A percentile compares a stretch with the other conserved stretches of the same genome.
Conservation (phyloP, 1,140 invertebrate species). For the Caenorhabditis latens region DNA sequence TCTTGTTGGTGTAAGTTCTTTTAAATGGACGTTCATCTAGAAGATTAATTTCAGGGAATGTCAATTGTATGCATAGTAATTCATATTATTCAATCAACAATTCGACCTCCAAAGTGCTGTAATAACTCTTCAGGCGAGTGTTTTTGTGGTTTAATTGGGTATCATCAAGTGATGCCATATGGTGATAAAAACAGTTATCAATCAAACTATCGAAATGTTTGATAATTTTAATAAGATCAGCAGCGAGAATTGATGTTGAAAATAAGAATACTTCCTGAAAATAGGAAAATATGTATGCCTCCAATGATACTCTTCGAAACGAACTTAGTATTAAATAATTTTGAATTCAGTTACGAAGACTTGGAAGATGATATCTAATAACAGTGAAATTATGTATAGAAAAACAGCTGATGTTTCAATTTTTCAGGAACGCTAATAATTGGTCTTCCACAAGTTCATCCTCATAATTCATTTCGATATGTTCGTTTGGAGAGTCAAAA, state of each 20-base stretch:
- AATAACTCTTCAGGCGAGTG: conserved; percentile 12
- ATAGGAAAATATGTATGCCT: too few species aligned
- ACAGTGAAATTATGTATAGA: too few species aligned
- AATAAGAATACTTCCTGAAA: too few species aligned
- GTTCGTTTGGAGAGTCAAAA: conserved; percentile 40
- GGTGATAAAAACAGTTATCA: not conserved
- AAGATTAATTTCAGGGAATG: conserved; percentile 33
- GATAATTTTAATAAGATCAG: conserved; percentile 19
- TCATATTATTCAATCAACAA: conserved; percentile 42
- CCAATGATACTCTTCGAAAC: too few species aligned
- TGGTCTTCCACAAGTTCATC: conserved; percentile 33
- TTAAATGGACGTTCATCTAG: not conserved
- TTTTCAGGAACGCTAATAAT: conserved; percentile 30
- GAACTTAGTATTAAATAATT: too few species aligned
- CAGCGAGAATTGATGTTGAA: too few species aligned
- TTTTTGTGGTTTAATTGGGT: not conserved
- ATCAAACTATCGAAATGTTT: not conserved
- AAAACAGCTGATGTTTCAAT: too few species aligned
- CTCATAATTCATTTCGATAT: conserved; percentile 35
- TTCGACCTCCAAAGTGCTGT: conserved; percentile 42
- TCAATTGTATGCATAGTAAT: conserved; percentile 41
- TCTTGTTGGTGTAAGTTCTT: conserved; percentile 28
- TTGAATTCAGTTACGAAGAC: too few species aligned
- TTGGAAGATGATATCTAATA: too few species aligned
- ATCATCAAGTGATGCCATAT: conserved; percentile 1